These are phyloP conservation scores for Drosophila kepulauana DNA, from an alignment of 1,140 invertebrate species.

Conservation along the genomic window DNA sequence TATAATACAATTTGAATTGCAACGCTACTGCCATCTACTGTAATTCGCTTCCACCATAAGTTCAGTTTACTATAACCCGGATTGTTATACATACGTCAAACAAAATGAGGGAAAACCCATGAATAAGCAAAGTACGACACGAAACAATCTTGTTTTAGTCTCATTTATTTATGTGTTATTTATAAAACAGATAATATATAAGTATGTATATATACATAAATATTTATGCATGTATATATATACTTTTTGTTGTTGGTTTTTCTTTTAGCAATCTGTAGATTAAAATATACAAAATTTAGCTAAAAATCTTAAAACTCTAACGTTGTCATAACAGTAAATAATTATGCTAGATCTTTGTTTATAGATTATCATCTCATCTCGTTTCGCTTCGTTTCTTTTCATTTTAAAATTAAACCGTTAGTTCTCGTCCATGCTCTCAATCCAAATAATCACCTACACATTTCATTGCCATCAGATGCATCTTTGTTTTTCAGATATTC, in stretches of 20 bases:
- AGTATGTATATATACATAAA: conserved; percentile 41
- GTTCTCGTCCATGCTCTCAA: not conserved
- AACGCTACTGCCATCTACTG: not conserved
- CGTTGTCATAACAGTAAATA: conserved; percentile 75
- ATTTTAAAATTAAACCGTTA: conserved; percentile 34
- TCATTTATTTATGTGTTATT: conserved; percentile 61
- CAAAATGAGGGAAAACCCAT: not conserved
- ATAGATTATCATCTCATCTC: conserved; percentile 28
- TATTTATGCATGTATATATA: conserved; percentile 35
- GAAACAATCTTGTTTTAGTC: conserved; percentile 37
- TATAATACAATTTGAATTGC: not conserved
- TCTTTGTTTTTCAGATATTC: conserved; percentile 1
- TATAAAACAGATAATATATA: conserved; percentile 82
- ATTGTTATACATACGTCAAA: not conserved
- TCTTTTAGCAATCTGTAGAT: conserved; percentile 73
- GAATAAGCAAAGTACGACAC: not conserved
- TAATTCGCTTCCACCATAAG: not conserved
- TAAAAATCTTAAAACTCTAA: conserved; percentile 80
- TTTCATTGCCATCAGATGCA: conserved; percentile 8
- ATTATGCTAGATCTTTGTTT: conserved; percentile 68
- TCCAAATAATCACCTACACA: conserved; percentile 26
- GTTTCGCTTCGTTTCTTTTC: conserved; percentile 12
- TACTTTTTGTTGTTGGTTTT: conserved; percentile 24
- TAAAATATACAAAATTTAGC: conserved; percentile 84
- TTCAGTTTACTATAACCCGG: not conserved